These are phyloP conservation scores for Trogon surrucura DNA, from an alignment of 2,113 vertebrate genomes.

Conservation along the genomic window DNA sequence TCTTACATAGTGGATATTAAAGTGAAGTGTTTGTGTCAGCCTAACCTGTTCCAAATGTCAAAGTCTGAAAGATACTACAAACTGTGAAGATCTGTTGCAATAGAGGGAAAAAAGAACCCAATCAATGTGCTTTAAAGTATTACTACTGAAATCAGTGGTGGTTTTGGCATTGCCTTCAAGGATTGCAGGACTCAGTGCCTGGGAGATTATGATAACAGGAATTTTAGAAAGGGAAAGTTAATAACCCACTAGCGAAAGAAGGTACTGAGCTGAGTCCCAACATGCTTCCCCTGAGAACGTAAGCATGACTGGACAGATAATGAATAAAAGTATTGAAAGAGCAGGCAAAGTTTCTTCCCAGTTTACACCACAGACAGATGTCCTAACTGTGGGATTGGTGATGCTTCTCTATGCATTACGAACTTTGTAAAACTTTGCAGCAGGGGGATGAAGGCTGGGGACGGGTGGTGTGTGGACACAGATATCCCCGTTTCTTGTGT, in stretches of 20 bases:
- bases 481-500: rapidly evolving
- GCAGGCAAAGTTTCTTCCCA: neutral
- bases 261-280: neutral
- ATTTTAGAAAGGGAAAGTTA: neutral
- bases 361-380: neutral
- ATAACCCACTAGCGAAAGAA: neutral
- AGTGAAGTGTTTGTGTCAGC: slow-evolving; percentile 48
- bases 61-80: neutral
- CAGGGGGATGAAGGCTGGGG: neutral
- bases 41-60: slow-evolving; percentile 49
- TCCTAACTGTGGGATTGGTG: neutral
- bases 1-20: slow-evolving; percentile 39
- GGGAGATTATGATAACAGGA: neutral
- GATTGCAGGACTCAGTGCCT: neutral
- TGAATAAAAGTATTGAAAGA: neutral
- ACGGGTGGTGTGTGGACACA: neutral
- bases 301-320: neutral
- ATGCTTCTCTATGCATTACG: rapidly evolving
- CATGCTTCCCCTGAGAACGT: neutral
- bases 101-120: neutral
- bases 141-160: neutral
- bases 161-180: neutral
- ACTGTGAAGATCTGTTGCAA: neutral
- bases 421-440: neutral
- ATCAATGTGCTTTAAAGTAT: neutral